phyloP scores from a whole-genome alignment of 1,140 invertebrate genomes.

The Scaptomyza pallida region DNA sequence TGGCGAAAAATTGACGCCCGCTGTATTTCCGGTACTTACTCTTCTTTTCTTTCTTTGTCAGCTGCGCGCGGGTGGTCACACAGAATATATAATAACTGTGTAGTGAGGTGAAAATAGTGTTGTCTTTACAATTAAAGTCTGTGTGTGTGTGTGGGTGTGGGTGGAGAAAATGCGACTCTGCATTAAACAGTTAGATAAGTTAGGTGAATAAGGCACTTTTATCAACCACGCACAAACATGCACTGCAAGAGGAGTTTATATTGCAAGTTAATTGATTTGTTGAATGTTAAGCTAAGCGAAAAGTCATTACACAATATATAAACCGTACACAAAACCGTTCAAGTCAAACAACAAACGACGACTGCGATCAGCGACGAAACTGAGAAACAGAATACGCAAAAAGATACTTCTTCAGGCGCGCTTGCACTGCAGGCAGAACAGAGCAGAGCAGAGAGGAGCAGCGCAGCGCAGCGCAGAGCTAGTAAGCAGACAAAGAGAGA shows the following conservation, averaged over 20 bases:
- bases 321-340: slow-evolving; percentile 62
- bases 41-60: slow-evolving; percentile 45
- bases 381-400: slow-evolving; percentile 33
- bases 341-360: slow-evolving; percentile 70
- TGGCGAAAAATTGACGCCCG: slow-evolving; percentile 45
- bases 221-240: slow-evolving; percentile 30
- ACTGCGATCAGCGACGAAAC: slow-evolving; percentile 53
- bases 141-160: neutral
- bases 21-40: slow-evolving; percentile 73
- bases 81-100: neutral
- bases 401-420: slow-evolving; percentile 17
- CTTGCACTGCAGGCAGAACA: slow-evolving; percentile 21
- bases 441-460: neutral
- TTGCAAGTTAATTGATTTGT: neutral
- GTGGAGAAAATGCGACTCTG: neutral
- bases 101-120: slow-evolving; percentile 1
- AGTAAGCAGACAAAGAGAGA: slow-evolving; percentile 35
- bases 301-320: slow-evolving; percentile 28
- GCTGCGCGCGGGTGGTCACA: slow-evolving; percentile 56
- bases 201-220: slow-evolving; percentile 28
- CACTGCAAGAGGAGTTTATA: slow-evolving; percentile 19
- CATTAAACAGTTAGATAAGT: slow-evolving; percentile 24
- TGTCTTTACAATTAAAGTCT: neutral
- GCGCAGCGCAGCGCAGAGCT: slow-evolving; percentile 2
- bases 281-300: slow-evolving; percentile 8